These are phyloP conservation scores for Cryptocephalus primarius DNA, from an alignment of 2,888 invertebrate genomes.

Conservation along the genomic window DNA sequence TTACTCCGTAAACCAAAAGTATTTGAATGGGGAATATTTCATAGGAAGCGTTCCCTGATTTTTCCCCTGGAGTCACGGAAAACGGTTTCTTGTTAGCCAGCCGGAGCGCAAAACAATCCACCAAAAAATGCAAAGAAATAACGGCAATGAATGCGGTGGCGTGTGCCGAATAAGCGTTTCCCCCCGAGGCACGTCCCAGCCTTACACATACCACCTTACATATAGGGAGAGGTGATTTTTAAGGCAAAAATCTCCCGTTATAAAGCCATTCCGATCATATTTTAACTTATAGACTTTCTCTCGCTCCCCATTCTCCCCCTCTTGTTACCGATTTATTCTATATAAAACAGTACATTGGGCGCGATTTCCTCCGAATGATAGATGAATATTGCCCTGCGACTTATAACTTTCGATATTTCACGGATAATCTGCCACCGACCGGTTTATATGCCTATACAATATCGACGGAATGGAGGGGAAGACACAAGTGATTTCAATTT, in stretches of 20 bases:
- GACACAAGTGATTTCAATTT: no score
- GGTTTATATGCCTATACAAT: no score
- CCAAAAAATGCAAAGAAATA: slow-evolving; percentile 2
- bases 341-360: slow-evolving; percentile 5
- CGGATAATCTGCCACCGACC: slow-evolving; percentile 3
- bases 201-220: no score
- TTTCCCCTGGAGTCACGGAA: no score
- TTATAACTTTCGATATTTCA: slow-evolving; percentile 7
- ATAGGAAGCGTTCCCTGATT: no score
- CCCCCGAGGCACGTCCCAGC: slow-evolving; percentile 3
- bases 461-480: no score
- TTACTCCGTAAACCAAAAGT: no score
- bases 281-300: slow-evolving; percentile 5
- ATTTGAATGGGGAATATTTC: no score
- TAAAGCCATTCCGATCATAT: slow-evolving; percentile 6
- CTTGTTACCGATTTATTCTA: slow-evolving; percentile 7
- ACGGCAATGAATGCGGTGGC: slow-evolving; percentile 2
- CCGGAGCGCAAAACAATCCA: no score
- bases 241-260: not conserved
- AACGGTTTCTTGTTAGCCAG: no score
- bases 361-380: slow-evolving; percentile 3
- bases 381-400: slow-evolving; percentile 4
- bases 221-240: no score
- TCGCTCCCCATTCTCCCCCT: not conserved
- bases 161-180: slow-evolving; percentile 6